A percentile compares a stretch with the other conserved stretches of the same genome.
phyloP scores from a whole-genome alignment of 2,888 invertebrate genomes.

The Leucophenga montana region DNA sequence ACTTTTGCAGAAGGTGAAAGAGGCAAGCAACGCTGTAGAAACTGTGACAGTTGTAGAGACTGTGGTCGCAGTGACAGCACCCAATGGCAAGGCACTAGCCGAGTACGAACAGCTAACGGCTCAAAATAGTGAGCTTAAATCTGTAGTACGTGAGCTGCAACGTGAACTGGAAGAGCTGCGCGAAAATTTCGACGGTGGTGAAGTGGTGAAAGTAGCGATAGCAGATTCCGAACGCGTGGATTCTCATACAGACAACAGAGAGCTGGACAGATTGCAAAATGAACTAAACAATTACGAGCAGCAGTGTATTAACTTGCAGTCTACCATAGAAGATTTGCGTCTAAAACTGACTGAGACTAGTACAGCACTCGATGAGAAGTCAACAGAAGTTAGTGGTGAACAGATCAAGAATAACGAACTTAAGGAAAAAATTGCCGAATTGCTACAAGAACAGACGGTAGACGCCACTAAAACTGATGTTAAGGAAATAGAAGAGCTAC shows the following conservation, averaged over 20 bases:
- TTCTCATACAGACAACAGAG: slow-evolving; percentile 33
- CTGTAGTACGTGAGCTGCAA: slow-evolving; percentile 54
- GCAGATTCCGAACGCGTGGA: slow-evolving; percentile 31
- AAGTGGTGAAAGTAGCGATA: slow-evolving; percentile 30
- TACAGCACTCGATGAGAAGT: slow-evolving; percentile 1
- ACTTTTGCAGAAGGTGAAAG: slow-evolving; percentile 67
- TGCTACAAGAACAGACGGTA: slow-evolving; percentile 21
- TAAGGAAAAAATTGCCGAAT: slow-evolving; percentile 30
- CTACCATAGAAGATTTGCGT: slow-evolving; percentile 74
- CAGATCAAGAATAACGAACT: slow-evolving; percentile 21
- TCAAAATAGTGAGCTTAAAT: slow-evolving; percentile 65
- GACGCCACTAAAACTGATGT: background rate
- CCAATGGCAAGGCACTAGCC: slow-evolving; percentile 68
- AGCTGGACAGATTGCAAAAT: background rate
- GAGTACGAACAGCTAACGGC: slow-evolving; percentile 68
- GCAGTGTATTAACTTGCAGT: slow-evolving; percentile 71
- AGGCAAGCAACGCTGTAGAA: slow-evolving; percentile 65
- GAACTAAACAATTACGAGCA: slow-evolving; percentile 33
- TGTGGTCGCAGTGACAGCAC: slow-evolving; percentile 67
- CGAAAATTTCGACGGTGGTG: slow-evolving; percentile 55
- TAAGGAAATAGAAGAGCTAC: background rate
- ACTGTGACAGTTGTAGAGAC: slow-evolving; percentile 66
- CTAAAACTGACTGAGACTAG: slow-evolving; percentile 72
- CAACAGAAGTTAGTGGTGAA: background rate
- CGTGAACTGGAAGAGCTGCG: slow-evolving; percentile 61